Conservation (phyloP, 2,113 vertebrate species). For the Australoheros scitulus region DNA sequence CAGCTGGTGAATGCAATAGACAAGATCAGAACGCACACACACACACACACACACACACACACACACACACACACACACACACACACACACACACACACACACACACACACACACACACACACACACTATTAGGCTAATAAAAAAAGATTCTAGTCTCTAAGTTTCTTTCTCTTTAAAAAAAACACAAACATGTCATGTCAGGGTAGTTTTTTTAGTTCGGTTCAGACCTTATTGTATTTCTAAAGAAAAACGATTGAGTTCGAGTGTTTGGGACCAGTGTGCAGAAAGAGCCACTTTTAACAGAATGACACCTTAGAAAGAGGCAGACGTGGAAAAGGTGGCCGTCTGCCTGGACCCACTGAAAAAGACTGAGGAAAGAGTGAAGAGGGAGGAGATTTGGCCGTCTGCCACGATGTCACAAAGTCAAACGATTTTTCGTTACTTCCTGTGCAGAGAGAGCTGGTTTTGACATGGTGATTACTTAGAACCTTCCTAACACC, state of each 20-base stretch:
- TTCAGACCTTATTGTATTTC: rapidly evolving
- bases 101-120: neutral
- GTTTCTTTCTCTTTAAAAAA: too few species aligned
- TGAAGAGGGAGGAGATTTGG: neutral
- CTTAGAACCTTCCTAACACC: neutral
- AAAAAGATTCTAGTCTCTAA: neutral
- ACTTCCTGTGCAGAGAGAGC: neutral
- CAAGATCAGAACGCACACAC: neutral
- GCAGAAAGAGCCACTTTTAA: neutral
- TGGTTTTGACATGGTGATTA: rapidly evolving
- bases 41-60: too few species aligned
- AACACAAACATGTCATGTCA: neutral
- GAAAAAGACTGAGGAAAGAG: neutral
- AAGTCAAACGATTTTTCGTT: neutral
- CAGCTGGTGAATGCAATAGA: neutral
- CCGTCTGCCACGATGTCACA: neutral
- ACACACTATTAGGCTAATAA: neutral
- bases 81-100: neutral
- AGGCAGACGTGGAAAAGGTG: neutral
- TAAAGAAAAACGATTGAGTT: neutral
- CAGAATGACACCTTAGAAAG: neutral
- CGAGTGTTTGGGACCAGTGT: neutral
- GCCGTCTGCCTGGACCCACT: neutral
- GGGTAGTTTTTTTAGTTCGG: neutral
- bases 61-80: neutral